Conservation (phyloP, 2,888 invertebrate species). For the Drosophila leonis region DNA sequence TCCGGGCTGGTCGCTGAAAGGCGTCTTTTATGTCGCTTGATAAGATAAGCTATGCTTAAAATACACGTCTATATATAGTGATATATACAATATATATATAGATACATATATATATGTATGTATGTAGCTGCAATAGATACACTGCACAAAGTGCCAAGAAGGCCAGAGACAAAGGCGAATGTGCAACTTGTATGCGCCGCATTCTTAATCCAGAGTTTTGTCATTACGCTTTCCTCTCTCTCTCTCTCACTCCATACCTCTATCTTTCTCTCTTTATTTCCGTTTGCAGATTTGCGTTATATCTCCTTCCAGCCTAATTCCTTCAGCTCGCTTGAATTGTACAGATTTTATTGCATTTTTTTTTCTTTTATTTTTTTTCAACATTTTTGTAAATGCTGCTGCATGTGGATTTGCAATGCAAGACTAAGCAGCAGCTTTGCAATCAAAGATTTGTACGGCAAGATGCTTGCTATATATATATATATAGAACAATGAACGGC, state of each 20-base stretch:
- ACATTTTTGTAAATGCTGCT: constrained; percentile 48
- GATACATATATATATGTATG: constrained; percentile 36
- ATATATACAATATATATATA: not conserved
- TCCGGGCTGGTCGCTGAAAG: constrained; percentile 71
- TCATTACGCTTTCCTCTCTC: constrained; percentile 65
- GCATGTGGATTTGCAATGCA: constrained; percentile 37
- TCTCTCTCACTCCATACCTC: not conserved
- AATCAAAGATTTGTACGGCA: constrained; percentile 23
- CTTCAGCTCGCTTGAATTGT: constrained; percentile 53
- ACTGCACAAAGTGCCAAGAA: constrained; percentile 48
- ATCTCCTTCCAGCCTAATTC: constrained; percentile 13
- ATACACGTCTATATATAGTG: constrained; percentile 67
- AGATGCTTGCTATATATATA: constrained; percentile 16
- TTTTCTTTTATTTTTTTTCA: constrained; percentile 2
- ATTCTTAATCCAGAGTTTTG: constrained; percentile 78
- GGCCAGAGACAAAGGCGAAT: constrained; percentile 62
- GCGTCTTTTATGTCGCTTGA: constrained; percentile 80
- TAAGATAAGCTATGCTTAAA: constrained; percentile 80
- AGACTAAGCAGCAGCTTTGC: constrained; percentile 20
- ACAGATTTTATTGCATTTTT: constrained; percentile 56
- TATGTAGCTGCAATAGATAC: constrained; percentile 33
- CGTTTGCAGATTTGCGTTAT: constrained; percentile 64
- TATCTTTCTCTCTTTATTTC: constrained; percentile 34
- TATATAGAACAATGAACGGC: constrained; percentile 6
- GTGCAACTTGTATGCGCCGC: constrained; percentile 78